Base-by-base conservation (phyloP, 2,888 invertebrate genomes). In the Agapostemon virescens region DNA sequence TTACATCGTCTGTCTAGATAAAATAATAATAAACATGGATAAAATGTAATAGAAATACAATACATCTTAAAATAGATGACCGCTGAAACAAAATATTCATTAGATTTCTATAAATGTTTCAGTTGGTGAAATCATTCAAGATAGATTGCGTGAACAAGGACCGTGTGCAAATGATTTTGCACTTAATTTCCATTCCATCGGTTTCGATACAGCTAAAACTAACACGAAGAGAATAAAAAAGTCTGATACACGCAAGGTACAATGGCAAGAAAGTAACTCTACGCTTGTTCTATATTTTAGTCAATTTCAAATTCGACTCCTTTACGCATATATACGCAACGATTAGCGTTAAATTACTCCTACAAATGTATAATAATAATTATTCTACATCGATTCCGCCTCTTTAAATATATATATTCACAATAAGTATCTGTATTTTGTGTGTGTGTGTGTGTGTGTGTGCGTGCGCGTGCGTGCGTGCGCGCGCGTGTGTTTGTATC, bases 101-200 rank as follows among this genome's bases (percentile, higher is more conserved):
- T 61, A 30, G 13, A 40, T 20, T 68, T 55, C 36, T 67, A 33
- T 40, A 45, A 71, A 74, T 45, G 5, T 94, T 94, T 72, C 93
- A 95, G 93, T 90, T 95, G 17, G 86, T 94, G 1, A 91, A 93
- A 72, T 93, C 93, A 52, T 95, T 94, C 85, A 87, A 93, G 30
- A 89, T 95, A 69, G 93, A 93, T 36, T 93, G 95, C 74, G 85
- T 92, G 15, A 95, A 95, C 85, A 91, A 93, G 11, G 90, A 93
- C 17, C 92, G 93, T 15, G 91, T 95, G 9, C 93, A 95, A 68
- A 93, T 95, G 89, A 93, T 94, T 20, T 89, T 96, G 77, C 94
- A 95, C 80, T 90, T 96, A 92, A 94, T 95, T 9, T 94, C 95
- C 0, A 95, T 95, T 36, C 95, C 96, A 45, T 93, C 94, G 69